A percentile compares a stretch with the other conserved stretches of the same genome.
Conservation (phyloP, 2,888 invertebrate species). For the Thysanoteuthis rhombus region DNA sequence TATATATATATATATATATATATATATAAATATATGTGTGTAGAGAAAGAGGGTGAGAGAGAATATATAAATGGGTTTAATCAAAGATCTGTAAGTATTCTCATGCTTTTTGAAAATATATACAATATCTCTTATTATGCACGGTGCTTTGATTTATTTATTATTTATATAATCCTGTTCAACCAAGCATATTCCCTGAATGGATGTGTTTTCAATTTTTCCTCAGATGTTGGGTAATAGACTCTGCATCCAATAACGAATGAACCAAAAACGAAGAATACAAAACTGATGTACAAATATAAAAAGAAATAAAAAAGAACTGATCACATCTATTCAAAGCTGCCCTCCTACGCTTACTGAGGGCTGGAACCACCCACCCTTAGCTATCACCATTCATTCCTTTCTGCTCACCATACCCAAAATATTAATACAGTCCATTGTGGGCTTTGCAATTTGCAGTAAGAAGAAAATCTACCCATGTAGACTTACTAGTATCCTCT, state of each 20-base stretch:
- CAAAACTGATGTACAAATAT: neutral
- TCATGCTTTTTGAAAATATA: neutral
- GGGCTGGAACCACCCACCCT: neutral
- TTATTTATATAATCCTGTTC: neutral
- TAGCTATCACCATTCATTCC: neutral
- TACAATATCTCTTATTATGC: neutral
- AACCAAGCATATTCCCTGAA: neutral
- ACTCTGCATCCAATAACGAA: neutral
- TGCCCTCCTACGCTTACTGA: neutral
- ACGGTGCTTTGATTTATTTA: neutral
- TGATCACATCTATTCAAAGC: neutral
- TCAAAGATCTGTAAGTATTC: neutral
- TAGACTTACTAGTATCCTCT: neutral
- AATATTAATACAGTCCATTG: neutral
- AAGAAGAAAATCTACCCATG: neutral
- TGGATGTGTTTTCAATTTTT: neutral
- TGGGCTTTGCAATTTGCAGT: neutral
- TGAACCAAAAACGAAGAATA: neutral
- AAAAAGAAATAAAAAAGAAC: neutral
- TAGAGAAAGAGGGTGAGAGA: too few relatives aligned
- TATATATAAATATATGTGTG: too few relatives aligned
- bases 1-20: too few relatives aligned
- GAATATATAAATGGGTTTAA: neutral
- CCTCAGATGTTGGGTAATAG: neutral
- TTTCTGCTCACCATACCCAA: neutral